phyloP scores from a whole-genome alignment of 2,797 vertebrate genomes.

The Sylvilagus floridanus region DNA sequence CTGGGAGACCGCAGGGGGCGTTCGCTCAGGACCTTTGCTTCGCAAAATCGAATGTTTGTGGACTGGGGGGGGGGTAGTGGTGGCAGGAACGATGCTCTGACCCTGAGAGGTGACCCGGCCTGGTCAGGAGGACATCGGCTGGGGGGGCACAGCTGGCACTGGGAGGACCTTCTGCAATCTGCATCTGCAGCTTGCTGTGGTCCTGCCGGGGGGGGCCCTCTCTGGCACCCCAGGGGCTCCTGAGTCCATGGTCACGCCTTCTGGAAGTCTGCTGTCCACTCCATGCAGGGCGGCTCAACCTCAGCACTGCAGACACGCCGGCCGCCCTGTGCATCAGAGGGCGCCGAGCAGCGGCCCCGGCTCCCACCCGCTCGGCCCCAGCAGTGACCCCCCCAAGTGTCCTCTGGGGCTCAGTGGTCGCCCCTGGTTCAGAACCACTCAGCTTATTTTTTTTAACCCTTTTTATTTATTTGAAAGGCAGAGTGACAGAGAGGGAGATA shows the following conservation, averaged over 20 bases:
- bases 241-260: not conserved
- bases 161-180: not conserved
- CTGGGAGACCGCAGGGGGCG: not conserved
- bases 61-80: not conserved
- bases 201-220: not conserved
- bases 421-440: not conserved
- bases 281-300: not conserved
- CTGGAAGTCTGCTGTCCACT: not conserved
- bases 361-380: not conserved
- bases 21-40: not conserved
- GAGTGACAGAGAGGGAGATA: too few relatives aligned
- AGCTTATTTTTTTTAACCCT: not conserved
- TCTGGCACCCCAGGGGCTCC: not conserved
- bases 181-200: not conserved
- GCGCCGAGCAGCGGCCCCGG: not conserved
- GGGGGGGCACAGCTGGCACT: not conserved
- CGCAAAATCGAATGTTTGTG: not conserved
- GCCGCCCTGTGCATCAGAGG: not conserved
- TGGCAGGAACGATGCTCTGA: not conserved
- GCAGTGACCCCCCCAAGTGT: not conserved
- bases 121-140: too few relatives aligned
- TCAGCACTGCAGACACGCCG: rapidly evolving
- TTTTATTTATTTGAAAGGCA: too few relatives aligned
- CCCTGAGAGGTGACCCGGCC: too few relatives aligned
- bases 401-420: not conserved